Conservation (phyloP, 2,888 invertebrate species). For the Panorpa germanica region DNA sequence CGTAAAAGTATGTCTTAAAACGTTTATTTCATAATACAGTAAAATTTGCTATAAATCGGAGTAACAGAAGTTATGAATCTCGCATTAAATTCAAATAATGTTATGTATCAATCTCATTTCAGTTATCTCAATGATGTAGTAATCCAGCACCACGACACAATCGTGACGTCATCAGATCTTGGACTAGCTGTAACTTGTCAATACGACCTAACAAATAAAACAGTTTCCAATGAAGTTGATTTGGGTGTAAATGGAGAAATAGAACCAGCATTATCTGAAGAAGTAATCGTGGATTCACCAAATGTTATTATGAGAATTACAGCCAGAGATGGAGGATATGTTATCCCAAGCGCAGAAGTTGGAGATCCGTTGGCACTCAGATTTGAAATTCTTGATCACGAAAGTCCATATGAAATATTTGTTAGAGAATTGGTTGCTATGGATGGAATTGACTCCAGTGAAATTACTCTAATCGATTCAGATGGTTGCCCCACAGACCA, state of each 20-base stretch:
- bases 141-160: slow-evolving; percentile 89
- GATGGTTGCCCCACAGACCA: slow-evolving; percentile 87
- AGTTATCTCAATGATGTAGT: slow-evolving; percentile 79
- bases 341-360: slow-evolving; percentile 75
- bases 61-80: background rate
- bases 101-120: too few species aligned
- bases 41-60: slow-evolving; percentile 1
- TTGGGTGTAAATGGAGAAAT: slow-evolving; percentile 79
- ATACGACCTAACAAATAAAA: slow-evolving; percentile 86
- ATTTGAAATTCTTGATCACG: slow-evolving; percentile 82
- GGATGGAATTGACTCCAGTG: slow-evolving; percentile 85
- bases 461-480: slow-evolving; percentile 80
- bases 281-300: slow-evolving; percentile 83
- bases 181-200: slow-evolving; percentile 87
- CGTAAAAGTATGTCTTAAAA: too few species aligned
- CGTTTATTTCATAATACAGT: background rate
- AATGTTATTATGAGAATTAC: slow-evolving; percentile 90
- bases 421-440: slow-evolving; percentile 85
- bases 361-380: slow-evolving; percentile 81
- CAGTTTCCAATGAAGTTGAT: slow-evolving; percentile 82
- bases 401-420: slow-evolving; percentile 90
- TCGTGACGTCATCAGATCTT: slow-evolving; percentile 85
- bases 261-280: slow-evolving; percentile 68
- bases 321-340: slow-evolving; percentile 63
- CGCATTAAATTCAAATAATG: background rate